phyloP scores from a whole-genome alignment of 2,888 invertebrate genomes.

The Melinopterus prodromus region DNA sequence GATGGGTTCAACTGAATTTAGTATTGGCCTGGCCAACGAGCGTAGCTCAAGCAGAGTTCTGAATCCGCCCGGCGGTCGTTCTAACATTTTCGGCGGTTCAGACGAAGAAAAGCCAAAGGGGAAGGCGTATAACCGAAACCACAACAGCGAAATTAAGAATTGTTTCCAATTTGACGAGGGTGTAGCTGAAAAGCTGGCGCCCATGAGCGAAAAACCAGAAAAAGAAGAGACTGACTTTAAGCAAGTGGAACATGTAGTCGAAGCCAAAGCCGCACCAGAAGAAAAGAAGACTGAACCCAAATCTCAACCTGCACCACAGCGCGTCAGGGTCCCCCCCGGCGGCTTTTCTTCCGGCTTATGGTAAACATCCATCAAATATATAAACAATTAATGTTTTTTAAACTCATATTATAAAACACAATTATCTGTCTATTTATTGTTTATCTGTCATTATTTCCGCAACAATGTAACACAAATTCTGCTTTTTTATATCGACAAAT shows the following conservation, averaged over 20 bases:
- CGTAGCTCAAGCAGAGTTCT: not conserved
- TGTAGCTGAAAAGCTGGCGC: not conserved
- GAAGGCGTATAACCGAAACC: not conserved
- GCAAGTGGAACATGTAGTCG: not conserved
- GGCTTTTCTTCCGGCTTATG: not conserved
- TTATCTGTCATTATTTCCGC: not conserved
- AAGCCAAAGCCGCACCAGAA: not conserved
- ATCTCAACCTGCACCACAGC: constrained; percentile 12
- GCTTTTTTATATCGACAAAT: not conserved
- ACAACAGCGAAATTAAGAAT: not conserved
- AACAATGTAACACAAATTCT: not conserved
- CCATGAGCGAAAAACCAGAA: not conserved
- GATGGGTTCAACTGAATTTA: not conserved
- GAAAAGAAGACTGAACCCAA: not conserved
- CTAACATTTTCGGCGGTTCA: not conserved
- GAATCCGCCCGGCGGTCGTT: not conserved
- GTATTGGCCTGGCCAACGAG: not conserved
- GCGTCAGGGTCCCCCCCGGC: not conserved
- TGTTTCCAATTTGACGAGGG: not conserved
- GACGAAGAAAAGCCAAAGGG: not conserved
- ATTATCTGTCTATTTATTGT: not conserved
- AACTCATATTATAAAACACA: not conserved
- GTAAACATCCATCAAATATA: not conserved
- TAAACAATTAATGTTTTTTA: not conserved
- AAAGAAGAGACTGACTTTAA: not conserved